Base-by-base conservation (phyloP, 2,888 invertebrate species). In the Amblyjoppa fuscipennis region DNA sequence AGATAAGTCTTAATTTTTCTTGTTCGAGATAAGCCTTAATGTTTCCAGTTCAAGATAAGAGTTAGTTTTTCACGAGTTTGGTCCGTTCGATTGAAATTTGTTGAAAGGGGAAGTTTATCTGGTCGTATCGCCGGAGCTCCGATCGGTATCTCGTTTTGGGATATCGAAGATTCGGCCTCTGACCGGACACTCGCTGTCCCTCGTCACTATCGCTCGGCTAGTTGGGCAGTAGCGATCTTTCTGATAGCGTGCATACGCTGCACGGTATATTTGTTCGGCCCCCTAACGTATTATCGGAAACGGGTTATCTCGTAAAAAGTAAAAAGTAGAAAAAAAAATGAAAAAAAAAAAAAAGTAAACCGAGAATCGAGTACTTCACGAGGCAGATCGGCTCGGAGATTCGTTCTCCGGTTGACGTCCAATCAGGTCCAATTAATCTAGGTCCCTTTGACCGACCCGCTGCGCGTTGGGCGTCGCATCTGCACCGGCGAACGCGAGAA, bases 381-480 rank as follows among this genome's bases (percentile, higher is more conserved):
- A 80, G 13, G 64, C 5, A 25, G 25, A n/a, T 79, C 45, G 20
- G n/a, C 5, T 53, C 45, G 59, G 51, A 64, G 13, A 45, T 38
- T 11, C 56, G 51, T 71, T n/a, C 31, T 34, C 51, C 20, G 38
- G 20, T 6, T 31, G 59, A 6, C 45, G 28, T 45, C 45, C 45
- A 45, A 45, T 45, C 16, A 3, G 56, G 34, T 34, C 16, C 74
- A 59, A 78, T 74, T 73, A 78, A 83, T 74, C 51, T 74, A 74
- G 74, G 51, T 45, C 53, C 68, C 78, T 59, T 68, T 69, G 83
- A 79, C 28, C 69, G 64, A 61, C 11, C 25, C 34, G n/a, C n/a
- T 64, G 69, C 75, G 75, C 61, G 51, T 16, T 16, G 75, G 75
- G 79, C 53, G 79, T 75, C 53, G 34, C 28, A 69, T 69, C 49